Base-by-base conservation (phyloP, 2,797 vertebrate genomes). In the Catamblyrhynchus diadema region DNA sequence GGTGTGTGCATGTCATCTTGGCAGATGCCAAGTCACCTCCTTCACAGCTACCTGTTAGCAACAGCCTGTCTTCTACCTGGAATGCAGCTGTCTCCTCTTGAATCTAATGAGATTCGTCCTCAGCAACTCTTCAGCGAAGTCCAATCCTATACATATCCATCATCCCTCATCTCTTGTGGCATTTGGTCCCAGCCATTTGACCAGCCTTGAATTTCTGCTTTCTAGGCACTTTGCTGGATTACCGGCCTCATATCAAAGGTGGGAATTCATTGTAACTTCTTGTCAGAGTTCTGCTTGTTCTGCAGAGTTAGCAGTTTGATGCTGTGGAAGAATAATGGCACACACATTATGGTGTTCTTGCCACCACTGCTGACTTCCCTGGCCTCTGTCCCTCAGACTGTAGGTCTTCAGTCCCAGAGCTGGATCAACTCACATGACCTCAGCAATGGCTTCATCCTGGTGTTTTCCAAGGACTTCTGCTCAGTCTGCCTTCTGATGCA, bases 341-440 rank as follows among this genome's bases (percentile, higher is more conserved):
- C 1, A 0, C 7, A 8, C 11, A n/a, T n/a, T n/a, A n/a, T n/a
- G 2, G 5, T 1, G 0, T 20, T 11, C 30, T 85, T 90, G 51
- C 24, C 42, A 72, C 6, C 11, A 41, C 19, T 15, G 27, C 47
- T 61, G 39, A 69, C n/a, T 80, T 64, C 27, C 39, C 35, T 18
- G 67, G 21, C 47, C 64, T 87, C 56, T 65, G 32, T 42, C 24
- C n/a, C 39, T 69, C 42, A 57, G 30, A 71, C 27, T 1, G 1
- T 12, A 78, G 25, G 28, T 60, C 39, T 79, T 85, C 30, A 39
- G 51, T 39, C 14, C 13, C 56, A 42, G 72, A 30, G 35, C 12
- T 39, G 28, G 44, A 59, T 37, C 14, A 14, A 10, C 22, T 78
- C 66, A 42, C 0, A 0, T 30, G 19, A n/a, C 14, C 7, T 45